Percentiles rank a stretch among this genome's conserved stretches.
Evolutionary conservation across 2,797 vertebrate genomes (phyloP).

Genomic region (Acanthurus tractus): DNA sequence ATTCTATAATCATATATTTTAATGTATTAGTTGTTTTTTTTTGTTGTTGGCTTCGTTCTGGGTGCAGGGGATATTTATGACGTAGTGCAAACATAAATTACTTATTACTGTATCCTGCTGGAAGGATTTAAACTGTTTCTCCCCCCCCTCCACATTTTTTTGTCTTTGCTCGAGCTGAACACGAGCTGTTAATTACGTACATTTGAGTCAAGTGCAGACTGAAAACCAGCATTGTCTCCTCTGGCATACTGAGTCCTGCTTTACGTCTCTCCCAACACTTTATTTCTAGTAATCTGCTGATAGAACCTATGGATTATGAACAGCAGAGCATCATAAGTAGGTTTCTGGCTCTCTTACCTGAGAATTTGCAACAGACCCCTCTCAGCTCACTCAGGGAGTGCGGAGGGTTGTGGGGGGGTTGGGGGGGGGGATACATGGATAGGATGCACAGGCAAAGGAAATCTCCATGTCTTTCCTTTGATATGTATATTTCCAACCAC

Average conservation of each 20-base stretch:
- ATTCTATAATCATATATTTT: slow-evolving; percentile 32
- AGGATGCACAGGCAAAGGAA: slow-evolving; percentile 78
- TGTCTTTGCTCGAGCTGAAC: slow-evolving; percentile 55
- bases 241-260: slow-evolving; percentile 79
- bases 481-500: slow-evolving; percentile 87
- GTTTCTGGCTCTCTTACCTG: slow-evolving; percentile 84
- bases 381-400: slow-evolving; percentile 62
- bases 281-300: slow-evolving; percentile 86
- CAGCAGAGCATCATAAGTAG: slow-evolving; percentile 79
- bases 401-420: not conserved
- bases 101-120: slow-evolving; percentile 47
- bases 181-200: slow-evolving; percentile 72
- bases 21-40: slow-evolving; percentile 4
- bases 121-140: slow-evolving; percentile 58
- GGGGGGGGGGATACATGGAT: slow-evolving; percentile 66
- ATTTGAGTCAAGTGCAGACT: slow-evolving; percentile 64
- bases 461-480: slow-evolving; percentile 85
- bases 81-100: slow-evolving; percentile 54
- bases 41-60: not conserved
- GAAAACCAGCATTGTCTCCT: slow-evolving; percentile 82
- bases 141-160: slow-evolving; percentile 44
- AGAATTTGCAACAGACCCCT: slow-evolving; percentile 77
- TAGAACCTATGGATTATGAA: slow-evolving; percentile 87
- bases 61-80: slow-evolving; percentile 38
- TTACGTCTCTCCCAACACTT: slow-evolving; percentile 81